Conservation (phyloP, 2,113 vertebrate genomes). For the Chaenogobius annularis region DNA sequence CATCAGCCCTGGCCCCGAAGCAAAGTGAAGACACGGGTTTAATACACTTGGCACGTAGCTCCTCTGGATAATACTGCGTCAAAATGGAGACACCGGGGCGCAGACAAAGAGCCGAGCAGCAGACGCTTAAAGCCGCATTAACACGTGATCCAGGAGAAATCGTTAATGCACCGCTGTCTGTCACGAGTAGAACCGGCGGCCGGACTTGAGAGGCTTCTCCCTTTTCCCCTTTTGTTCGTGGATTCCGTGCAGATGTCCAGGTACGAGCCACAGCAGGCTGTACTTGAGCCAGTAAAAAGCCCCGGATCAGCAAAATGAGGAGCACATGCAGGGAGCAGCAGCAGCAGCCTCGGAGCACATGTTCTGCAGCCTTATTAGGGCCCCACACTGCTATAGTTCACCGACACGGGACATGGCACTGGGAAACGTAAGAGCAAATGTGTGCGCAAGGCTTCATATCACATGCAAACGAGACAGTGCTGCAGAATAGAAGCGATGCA, state of each 20-base stretch:
- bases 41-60: conserved; percentile 46
- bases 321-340: conserved; percentile 61
- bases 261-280: conserved; percentile 45
- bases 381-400: conserved; percentile 17
- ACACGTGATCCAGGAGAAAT: conserved; percentile 18
- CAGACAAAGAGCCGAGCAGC: conserved; percentile 11
- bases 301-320: conserved; percentile 67
- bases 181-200: not conserved
- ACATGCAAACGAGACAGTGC: not conserved
- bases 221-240: not conserved
- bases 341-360: conserved; percentile 51
- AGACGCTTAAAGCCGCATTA: conserved; percentile 10
- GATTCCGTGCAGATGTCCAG: conserved; percentile 42
- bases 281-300: conserved; percentile 60
- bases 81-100: conserved; percentile 36
- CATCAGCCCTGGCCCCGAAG: not conserved
- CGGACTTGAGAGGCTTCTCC: not conserved
- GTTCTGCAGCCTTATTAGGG: conserved; percentile 67
- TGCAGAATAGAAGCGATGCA: not conserved
- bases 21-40: not conserved
- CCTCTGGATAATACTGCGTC: conserved; percentile 29
- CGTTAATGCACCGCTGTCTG: conserved; percentile 15
- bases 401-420: not conserved
- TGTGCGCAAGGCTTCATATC: not conserved
- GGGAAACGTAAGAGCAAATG: not conserved